These are phyloP conservation scores for Nothobranchius furzeri DNA, from an alignment of 2,113 vertebrate genomes.

Conservation along the genomic window DNA sequence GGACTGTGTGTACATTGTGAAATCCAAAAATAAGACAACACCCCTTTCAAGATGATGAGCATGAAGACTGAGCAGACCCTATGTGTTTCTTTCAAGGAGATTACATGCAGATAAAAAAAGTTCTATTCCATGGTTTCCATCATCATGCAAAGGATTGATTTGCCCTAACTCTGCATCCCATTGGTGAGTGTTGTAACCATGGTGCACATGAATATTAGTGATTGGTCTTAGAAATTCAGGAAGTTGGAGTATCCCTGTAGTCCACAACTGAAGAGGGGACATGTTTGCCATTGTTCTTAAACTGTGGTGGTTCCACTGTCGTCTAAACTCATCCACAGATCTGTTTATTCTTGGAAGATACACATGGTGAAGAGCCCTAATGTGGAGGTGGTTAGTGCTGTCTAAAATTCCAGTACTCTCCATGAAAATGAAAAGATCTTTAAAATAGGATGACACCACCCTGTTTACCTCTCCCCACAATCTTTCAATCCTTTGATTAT, in stretches of 20 bases:
- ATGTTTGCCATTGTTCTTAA: constrained; percentile 24
- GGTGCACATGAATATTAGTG: not conserved
- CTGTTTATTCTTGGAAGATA: constrained; percentile 20
- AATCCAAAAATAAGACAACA: not conserved
- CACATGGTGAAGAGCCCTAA: not conserved
- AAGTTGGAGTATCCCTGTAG: constrained; percentile 15
- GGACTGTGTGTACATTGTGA: too few species aligned
- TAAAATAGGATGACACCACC: constrained; percentile 16
- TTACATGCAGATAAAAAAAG: not conserved
- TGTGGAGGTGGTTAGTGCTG: constrained; percentile 10
- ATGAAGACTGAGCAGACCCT: not conserved
- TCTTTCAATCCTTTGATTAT: constrained; percentile 8
- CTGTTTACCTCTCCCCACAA: constrained; percentile 17
- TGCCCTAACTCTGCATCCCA: not conserved
- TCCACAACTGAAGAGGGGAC: constrained; percentile 36
- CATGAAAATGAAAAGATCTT: constrained; percentile 24
- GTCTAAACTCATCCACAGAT: constrained; percentile 19
- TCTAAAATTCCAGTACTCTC: constrained; percentile 3
- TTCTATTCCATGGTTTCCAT: not conserved
- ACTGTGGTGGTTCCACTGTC: constrained; percentile 9
- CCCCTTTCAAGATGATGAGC: not conserved
- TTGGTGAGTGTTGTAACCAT: not conserved
- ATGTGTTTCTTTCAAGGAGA: not conserved
- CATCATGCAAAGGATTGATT: not conserved
- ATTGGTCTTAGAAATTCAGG: not conserved